Conservation (phyloP, 2,113 vertebrate species). For the Orientallactaga bullata region DNA sequence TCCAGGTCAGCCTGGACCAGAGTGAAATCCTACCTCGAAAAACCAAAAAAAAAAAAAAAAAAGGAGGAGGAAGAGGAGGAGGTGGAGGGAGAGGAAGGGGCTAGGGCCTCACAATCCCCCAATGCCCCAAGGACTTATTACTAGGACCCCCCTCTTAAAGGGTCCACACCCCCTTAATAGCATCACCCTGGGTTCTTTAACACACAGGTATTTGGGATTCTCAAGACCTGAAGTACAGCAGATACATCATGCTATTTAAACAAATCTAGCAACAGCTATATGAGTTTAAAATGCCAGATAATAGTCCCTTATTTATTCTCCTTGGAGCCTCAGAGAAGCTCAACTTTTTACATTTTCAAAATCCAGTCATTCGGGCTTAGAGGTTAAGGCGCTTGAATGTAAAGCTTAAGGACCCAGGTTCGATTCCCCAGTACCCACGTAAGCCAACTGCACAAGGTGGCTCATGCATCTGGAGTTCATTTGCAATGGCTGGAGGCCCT, state of each 20-base stretch:
- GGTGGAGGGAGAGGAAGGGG: not conserved
- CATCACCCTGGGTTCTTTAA: not conserved
- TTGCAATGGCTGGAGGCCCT: too few relatives aligned
- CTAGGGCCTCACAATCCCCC: too few relatives aligned
- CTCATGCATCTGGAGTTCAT: too few relatives aligned
- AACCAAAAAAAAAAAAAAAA: too few relatives aligned
- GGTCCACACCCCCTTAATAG: not conserved
- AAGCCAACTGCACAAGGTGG: too few relatives aligned
- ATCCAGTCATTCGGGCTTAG: not conserved
- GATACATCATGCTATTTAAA: not conserved
- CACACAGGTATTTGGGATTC: not conserved
- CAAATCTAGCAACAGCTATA: not conserved
- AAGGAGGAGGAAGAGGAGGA: not conserved
- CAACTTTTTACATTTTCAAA: not conserved
- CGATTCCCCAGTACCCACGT: too few relatives aligned
- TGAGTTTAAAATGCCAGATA: not conserved
- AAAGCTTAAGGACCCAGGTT: too few relatives aligned
- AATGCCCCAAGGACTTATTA: not conserved
- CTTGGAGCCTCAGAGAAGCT: not conserved
- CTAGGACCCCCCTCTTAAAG: not conserved
- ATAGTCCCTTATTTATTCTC: not conserved
- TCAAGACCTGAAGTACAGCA: not conserved
- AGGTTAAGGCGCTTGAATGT: too few relatives aligned
- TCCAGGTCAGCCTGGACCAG: too few relatives aligned
- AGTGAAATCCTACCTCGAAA: too few relatives aligned